Conservation (phyloP, 2,888 invertebrate species). For the Pyrochroa serraticornis region DNA sequence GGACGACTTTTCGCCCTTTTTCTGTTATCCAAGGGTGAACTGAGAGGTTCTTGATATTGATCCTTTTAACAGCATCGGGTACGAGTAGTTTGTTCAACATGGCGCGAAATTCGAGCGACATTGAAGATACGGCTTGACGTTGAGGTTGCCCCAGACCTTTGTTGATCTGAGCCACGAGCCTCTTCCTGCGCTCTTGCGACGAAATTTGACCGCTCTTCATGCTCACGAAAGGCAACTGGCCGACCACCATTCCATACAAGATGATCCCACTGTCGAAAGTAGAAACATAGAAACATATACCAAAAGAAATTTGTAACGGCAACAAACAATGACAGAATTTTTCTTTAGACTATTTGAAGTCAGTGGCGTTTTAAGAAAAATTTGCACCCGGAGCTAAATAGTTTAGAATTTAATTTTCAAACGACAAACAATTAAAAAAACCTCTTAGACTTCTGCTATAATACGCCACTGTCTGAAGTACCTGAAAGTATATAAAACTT, state of each 20-base stretch:
- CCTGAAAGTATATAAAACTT: too few relatives aligned
- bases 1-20: constrained; percentile 61
- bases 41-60: constrained; percentile 64
- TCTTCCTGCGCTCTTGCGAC: constrained; percentile 63
- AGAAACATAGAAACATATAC: too few relatives aligned
- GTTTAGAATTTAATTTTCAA: too few relatives aligned
- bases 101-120: constrained; percentile 57
- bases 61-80: constrained; percentile 62
- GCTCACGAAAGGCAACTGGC: constrained; percentile 70
- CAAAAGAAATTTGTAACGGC: too few relatives aligned
- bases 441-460: too few relatives aligned
- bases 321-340: too few relatives aligned
- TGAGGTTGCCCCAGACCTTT: constrained; percentile 68
- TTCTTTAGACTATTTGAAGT: too few relatives aligned
- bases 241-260: constrained; percentile 76
- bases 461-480: too few relatives aligned
- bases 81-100: constrained; percentile 64
- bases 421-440: too few relatives aligned
- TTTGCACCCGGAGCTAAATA: too few relatives aligned
- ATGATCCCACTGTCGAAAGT: constrained; percentile 69
- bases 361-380: too few relatives aligned
- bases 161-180: constrained; percentile 70
- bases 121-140: constrained; percentile 59
- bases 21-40: constrained; percentile 66
- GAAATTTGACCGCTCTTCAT: constrained; percentile 54